A percentile compares a stretch with the other conserved stretches of the same genome.
Evolutionary conservation across 2,113 vertebrate genomes (phyloP).

Genomic region (Cairina moschata): DNA sequence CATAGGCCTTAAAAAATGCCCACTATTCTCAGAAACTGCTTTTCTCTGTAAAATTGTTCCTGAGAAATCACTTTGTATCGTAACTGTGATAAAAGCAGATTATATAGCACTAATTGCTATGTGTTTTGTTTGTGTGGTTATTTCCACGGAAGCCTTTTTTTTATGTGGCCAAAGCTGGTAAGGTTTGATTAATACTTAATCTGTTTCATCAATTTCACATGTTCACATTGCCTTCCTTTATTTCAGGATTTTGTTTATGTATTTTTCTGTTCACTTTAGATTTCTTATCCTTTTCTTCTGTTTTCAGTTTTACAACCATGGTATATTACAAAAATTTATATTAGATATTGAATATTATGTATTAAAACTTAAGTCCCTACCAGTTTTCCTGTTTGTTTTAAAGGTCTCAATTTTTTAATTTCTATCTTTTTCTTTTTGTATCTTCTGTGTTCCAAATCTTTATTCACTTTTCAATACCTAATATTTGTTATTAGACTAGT

Average conservation of each 20-base stretch:
- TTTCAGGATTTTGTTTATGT: neutral
- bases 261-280: neutral
- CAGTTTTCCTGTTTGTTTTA: neutral
- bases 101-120: neutral
- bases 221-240: neutral
- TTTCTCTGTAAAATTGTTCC: neutral
- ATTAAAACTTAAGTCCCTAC: neutral
- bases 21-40: neutral
- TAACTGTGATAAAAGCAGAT: neutral
- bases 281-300: neutral
- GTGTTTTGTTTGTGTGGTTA: neutral
- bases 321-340: neutral
- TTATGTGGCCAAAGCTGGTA: neutral
- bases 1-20: neutral
- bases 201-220: neutral
- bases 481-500: neutral
- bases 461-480: neutral
- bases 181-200: neutral
- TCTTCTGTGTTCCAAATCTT: neutral
- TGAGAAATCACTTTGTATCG: neutral
- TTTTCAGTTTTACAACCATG: neutral
- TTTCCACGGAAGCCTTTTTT: neutral
- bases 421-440: neutral
- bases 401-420: neutral
- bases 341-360: neutral